phyloP scores from a whole-genome alignment of 2,888 invertebrate genomes.

The Parochlus steinenii region DNA sequence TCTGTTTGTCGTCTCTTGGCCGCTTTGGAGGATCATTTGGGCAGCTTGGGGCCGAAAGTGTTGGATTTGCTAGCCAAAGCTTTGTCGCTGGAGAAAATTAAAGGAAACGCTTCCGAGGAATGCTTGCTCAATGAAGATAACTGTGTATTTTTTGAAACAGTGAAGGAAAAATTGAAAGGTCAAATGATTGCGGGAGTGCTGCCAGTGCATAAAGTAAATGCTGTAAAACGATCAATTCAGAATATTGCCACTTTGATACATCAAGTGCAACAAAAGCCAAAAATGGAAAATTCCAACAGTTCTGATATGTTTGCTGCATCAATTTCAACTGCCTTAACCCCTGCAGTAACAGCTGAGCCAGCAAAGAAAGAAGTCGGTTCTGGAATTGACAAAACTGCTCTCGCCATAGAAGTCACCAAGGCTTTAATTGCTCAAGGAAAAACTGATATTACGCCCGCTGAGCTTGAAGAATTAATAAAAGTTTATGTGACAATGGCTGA shows the following conservation, averaged over 20 bases:
- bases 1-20: slow-evolving; percentile 56
- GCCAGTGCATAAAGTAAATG: slow-evolving; percentile 40
- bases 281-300: slow-evolving; percentile 19
- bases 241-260: slow-evolving; percentile 59
- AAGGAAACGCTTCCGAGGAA: slow-evolving; percentile 58
- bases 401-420: slow-evolving; percentile 65
- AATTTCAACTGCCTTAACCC: slow-evolving; percentile 20
- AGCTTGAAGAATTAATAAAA: slow-evolving; percentile 62
- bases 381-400: slow-evolving; percentile 63
- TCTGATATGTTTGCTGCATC: slow-evolving; percentile 3
- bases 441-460: slow-evolving; percentile 61
- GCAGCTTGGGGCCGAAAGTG: slow-evolving; percentile 68
- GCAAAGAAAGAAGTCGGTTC: slow-evolving; percentile 58
- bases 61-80: slow-evolving; percentile 62
- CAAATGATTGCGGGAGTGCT: slow-evolving; percentile 54
- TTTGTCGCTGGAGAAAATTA: slow-evolving; percentile 54
- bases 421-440: slow-evolving; percentile 64
- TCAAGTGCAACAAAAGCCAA: slow-evolving; percentile 38
- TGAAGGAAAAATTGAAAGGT: slow-evolving; percentile 72
- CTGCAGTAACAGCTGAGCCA: slow-evolving; percentile 32
- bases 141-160: slow-evolving; percentile 63
- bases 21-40: slow-evolving; percentile 66
- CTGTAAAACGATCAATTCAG: slow-evolving; percentile 57
- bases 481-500: slow-evolving; percentile 58
- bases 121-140: slow-evolving; percentile 54